Base-by-base conservation (phyloP, 2,888 invertebrate genomes). In the Argynnis bischoffii region DNA sequence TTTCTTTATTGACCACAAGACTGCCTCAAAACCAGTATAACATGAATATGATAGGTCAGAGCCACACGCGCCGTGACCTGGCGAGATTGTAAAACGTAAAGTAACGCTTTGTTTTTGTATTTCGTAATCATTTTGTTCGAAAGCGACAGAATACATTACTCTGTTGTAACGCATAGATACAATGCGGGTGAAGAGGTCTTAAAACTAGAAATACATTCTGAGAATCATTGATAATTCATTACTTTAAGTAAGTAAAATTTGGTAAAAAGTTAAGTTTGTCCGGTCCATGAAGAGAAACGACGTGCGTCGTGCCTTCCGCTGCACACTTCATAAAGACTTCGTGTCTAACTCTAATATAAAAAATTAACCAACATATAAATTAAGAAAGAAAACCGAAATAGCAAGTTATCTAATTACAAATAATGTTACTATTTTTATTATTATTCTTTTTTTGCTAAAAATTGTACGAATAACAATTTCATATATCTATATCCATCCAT, bases 41-140 rank as follows among this genome's bases (percentile, higher is more conserved):
- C 86, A 88, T 89, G 85, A 85, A 84, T 82, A 84, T 82, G 80
- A 83, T 89, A 87, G 90, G 90, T 90, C 90, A 89, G 81, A 83
- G 84, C 77, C 85, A 82, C 78, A 79, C 78, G 79, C 79, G 63
- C 54, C 71, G 61, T 71, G 69, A 69, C 67, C 65, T 57, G 63
- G 11, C 60, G 56, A 53, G 47, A 61, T 53, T 47, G 67, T 51
- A 55, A 21, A 66, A 69, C 57, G 55, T 63, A 64, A 59, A 66
- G 14, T 53, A n/a, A 66, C 64, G 55, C 59, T 48, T 54, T 64
- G 64, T 69, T 66, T 68, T 67, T 18, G 21, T 66, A 41, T 67
- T 67, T 63, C 53, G 63, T 67, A 68, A 69, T 55, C 35, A n/a
- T 57, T 64, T 53, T 56, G 14, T 41, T 41, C 35, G 35, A 41